Evolutionary conservation across 2,113 vertebrate species (phyloP).

Genomic region (Danio rerio): DNA sequence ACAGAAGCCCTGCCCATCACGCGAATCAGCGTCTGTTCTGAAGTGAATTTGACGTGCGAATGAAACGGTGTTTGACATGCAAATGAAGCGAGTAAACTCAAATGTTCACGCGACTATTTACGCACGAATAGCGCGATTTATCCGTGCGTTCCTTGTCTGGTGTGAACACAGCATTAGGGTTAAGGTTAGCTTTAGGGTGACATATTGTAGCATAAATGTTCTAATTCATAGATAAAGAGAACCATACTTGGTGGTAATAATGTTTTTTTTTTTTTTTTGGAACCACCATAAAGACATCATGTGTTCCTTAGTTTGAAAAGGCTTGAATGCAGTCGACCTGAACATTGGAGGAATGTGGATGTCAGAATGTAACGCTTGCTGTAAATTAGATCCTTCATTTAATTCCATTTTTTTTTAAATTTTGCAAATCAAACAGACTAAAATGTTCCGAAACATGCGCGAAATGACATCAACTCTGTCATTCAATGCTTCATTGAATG

Average conservation of each 20-base stretch:
- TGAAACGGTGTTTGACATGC: no score
- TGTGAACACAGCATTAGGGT: no score
- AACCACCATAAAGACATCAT: neutral
- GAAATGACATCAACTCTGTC: constrained; percentile 24
- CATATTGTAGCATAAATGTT: constrained; percentile 72
- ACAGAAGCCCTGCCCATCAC: no score
- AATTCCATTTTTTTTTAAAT: neutral
- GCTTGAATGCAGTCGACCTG: neutral
- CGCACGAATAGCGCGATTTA: no score
- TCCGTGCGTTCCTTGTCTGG: no score
- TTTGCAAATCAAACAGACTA: neutral
- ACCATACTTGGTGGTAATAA: neutral
- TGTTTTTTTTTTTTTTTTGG: no score
- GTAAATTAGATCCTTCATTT: constrained; percentile 23
- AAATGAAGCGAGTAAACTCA: no score
- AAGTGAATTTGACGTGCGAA: no score
- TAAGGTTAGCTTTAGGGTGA: no score
- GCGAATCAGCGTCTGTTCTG: no score
- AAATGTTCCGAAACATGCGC: neutral
- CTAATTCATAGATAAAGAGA: constrained; percentile 60
- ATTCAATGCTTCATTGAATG: neutral
- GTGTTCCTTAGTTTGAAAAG: neutral
- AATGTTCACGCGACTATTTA: no score
- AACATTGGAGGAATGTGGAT: neutral
- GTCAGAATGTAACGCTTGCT: constrained; percentile 27